phyloP scores from a whole-genome alignment of 2,888 invertebrate genomes.

The Malacosoma neustria region DNA sequence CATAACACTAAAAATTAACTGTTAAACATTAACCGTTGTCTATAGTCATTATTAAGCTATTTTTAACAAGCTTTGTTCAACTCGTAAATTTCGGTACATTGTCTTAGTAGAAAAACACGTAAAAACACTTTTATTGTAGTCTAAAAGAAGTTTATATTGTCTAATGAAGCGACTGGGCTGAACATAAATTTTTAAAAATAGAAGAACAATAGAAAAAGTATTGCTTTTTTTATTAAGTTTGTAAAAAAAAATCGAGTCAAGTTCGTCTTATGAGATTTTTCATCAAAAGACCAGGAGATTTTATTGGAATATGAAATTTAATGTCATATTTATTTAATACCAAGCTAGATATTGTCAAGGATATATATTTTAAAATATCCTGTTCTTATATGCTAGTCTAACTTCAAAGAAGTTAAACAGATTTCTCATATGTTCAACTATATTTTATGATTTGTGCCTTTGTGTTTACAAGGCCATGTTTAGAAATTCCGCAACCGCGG shows the following conservation, averaged over 20 bases:
- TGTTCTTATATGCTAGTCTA: no score
- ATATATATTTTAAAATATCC: no score
- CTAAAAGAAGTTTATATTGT: slow-evolving; percentile 54
- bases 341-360: no score
- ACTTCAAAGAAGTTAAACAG: no score
- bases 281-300: not conserved
- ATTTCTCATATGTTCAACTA: no score
- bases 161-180: slow-evolving; percentile 30
- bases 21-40: slow-evolving; percentile 31
- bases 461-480: no score
- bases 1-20: slow-evolving; percentile 23
- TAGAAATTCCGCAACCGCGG: no score
- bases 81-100: slow-evolving; percentile 50
- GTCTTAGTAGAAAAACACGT: slow-evolving; percentile 32
- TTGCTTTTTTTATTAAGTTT: slow-evolving; percentile 1
- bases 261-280: not conserved
- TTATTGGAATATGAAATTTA: not conserved
- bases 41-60: slow-evolving; percentile 39
- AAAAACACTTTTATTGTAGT: slow-evolving; percentile 55
- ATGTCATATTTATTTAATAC: not conserved
- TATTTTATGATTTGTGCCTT: no score
- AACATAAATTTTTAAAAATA: slow-evolving; percentile 29
- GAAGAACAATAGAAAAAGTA: slow-evolving; percentile 10
- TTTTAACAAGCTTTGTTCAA: slow-evolving; percentile 41
- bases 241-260: not conserved